Percentiles rank a stretch among this genome's conserved stretches.
These are phyloP conservation scores for Argyrosomus japonicus DNA, from an alignment of 2,113 vertebrate species.

Conservation along the genomic window DNA sequence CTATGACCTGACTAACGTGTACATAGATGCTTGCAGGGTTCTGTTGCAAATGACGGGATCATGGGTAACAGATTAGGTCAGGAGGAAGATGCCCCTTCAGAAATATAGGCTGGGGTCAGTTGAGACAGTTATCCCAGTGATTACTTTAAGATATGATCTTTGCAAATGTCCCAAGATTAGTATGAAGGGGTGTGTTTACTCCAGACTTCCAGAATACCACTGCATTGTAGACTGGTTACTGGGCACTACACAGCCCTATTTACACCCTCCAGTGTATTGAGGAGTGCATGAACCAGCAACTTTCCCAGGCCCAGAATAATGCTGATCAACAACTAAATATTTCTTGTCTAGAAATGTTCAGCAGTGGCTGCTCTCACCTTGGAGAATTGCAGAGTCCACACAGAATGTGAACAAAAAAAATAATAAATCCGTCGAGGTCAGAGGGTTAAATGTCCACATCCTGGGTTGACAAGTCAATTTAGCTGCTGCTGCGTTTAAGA, in stretches of 20 bases:
- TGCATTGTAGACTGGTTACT: conserved; percentile 25
- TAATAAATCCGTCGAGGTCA: conserved; percentile 15
- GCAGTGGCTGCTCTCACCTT: conserved; percentile 17
- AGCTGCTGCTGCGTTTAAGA: conserved; percentile 43
- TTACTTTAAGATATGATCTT: conserved; percentile 25
- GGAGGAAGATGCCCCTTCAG: conserved; percentile 8
- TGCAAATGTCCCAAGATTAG: conserved; percentile 31
- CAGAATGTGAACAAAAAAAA: conserved; percentile 40
- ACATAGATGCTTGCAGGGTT: conserved; percentile 65
- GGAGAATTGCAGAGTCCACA: conserved; percentile 32
- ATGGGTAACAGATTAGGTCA: conserved; percentile 39
- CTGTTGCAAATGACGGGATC: conserved; percentile 43
- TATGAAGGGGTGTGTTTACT: conserved; percentile 12
- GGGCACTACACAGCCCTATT: not conserved
- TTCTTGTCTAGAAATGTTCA: conserved; percentile 42
- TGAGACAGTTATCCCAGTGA: not conserved
- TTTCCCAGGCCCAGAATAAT: conserved; percentile 38
- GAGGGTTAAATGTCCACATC: conserved; percentile 51
- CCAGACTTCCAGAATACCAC: conserved; percentile 16
- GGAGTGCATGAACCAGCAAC: conserved; percentile 28
- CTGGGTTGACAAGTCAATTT: conserved; percentile 34
- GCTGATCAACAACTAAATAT: conserved; percentile 37
- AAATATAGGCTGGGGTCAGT: conserved; percentile 14
- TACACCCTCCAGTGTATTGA: conserved; percentile 24
- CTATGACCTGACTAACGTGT: conserved; percentile 62